Base-by-base conservation (phyloP, 1,140 invertebrate genomes). In the Odontomachus brunneus region DNA sequence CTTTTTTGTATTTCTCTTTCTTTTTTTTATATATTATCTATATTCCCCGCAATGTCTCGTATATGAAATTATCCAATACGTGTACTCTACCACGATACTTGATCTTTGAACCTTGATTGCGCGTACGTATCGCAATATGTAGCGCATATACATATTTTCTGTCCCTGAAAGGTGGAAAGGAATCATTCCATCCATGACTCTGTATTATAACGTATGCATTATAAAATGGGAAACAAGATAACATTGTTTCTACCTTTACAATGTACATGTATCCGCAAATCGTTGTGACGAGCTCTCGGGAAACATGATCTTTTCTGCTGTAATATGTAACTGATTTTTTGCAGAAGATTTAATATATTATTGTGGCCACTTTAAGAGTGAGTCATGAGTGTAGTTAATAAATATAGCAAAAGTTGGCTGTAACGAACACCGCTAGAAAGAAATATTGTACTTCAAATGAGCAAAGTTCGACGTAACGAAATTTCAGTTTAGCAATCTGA, bases 181-280 rank as follows among this genome's bases (percentile, higher is more conserved):
- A 57, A 80, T 71, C 51, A 80, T 71, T 80, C 75, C 75, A 80
- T 80, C 75, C 75, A 80, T 78, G 22, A 78, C 44, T 80, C 66
- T 80, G 49, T 71, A 80, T 55, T 29, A 48, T 80, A 80, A 80
- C 75, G n/a, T 69, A 69, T 14, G 22, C 22, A 78, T 80, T 71
- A 71, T 59, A 69, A 57, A 57, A 57, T 48, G 57, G 51, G 14
- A 59, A 17, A 57, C 33, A 48, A 33, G 22, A 29, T 69, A 24
- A 11, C 3, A 62, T 69, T 51, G 17, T 59, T 80, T 80, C 51
- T 69, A 80, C 44, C 51, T 80, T 71, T 80, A 80, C 53, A 38
- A 57, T 71, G 75, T 80, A 78, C 33, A 78, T 69, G 75, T 78
- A 67, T 69, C 48, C 22, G 63, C 51, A 69, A 78, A 44, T 69